phyloP scores from a whole-genome alignment of 2,888 invertebrate species.

The Callimorpha dominula region DNA sequence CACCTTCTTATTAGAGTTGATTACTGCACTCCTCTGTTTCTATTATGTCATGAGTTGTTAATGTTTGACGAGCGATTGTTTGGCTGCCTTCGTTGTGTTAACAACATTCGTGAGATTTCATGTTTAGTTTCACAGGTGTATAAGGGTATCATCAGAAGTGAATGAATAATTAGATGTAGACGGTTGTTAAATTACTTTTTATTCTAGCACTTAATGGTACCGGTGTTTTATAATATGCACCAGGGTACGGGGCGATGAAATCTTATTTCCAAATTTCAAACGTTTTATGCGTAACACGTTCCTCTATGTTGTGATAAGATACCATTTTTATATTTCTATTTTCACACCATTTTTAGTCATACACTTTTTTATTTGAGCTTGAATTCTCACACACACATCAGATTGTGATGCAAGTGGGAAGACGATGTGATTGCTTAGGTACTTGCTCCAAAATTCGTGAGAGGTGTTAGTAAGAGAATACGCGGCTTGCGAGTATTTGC shows the following conservation, averaged over 20 bases:
- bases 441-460: conserved; percentile 46
- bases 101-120: conserved; percentile 69
- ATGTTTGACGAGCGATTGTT: conserved; percentile 75
- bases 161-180: conserved; percentile 63
- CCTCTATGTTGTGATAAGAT: conserved; percentile 45
- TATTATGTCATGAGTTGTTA: conserved; percentile 80
- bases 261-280: conserved; percentile 27
- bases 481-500: background rate
- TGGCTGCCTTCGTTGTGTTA: conserved; percentile 67
- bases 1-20: conserved; percentile 82
- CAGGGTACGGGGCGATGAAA: conserved; percentile 44
- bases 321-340: conserved; percentile 61
- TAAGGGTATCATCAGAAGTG: conserved; percentile 64
- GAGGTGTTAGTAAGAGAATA: background rate
- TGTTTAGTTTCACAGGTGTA: conserved; percentile 70
- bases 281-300: conserved; percentile 39
- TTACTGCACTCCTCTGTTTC: conserved; percentile 80
- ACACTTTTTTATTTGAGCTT: conserved; percentile 66
- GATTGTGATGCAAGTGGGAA: conserved; percentile 74
- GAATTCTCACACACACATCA: conserved; percentile 80
- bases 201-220: conserved; percentile 56
- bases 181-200: conserved; percentile 57
- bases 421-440: conserved; percentile 52
- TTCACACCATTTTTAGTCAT: conserved; percentile 63
- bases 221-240: conserved; percentile 49